These are phyloP conservation scores for Operophtera brumata DNA, from an alignment of 2,888 invertebrate species.

Conservation along the genomic window DNA sequence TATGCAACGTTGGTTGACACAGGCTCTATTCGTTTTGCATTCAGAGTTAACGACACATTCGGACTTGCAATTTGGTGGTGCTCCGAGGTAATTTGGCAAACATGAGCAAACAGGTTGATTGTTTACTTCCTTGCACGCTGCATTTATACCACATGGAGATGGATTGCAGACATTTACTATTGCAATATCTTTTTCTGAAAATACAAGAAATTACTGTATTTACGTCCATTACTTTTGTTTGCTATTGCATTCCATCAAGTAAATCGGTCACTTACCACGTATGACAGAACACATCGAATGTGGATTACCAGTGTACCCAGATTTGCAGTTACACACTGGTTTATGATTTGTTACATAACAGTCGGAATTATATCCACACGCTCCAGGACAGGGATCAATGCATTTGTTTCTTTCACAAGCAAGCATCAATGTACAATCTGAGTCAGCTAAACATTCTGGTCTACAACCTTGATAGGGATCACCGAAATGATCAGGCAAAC, in stretches of 20 bases:
- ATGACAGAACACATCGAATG: conserved; percentile 73
- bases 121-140: conserved; percentile 86
- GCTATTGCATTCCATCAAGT: background rate
- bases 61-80: conserved; percentile 83
- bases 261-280: conserved; percentile 53
- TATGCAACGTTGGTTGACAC: conserved; percentile 84
- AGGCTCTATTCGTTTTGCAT: conserved; percentile 83
- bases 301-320: conserved; percentile 85
- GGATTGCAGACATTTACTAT: conserved; percentile 85
- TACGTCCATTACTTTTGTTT: background rate
- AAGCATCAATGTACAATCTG: conserved; percentile 82
- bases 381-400: conserved; percentile 84
- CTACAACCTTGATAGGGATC: conserved; percentile 88
- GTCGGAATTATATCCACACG: conserved; percentile 84
- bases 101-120: conserved; percentile 87
- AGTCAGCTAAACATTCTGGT: conserved; percentile 84
- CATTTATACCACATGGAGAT: conserved; percentile 86
- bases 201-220: background rate
- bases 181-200: conserved; percentile 59
- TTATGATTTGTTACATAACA: conserved; percentile 84
- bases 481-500: conserved; percentile 85
- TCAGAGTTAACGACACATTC: conserved; percentile 85
- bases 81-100: conserved; percentile 83
- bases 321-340: conserved; percentile 82
- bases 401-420: conserved; percentile 85